These are phyloP conservation scores for Merluccius polli DNA, from an alignment of 2,797 vertebrate species.

Conservation along the genomic window DNA sequence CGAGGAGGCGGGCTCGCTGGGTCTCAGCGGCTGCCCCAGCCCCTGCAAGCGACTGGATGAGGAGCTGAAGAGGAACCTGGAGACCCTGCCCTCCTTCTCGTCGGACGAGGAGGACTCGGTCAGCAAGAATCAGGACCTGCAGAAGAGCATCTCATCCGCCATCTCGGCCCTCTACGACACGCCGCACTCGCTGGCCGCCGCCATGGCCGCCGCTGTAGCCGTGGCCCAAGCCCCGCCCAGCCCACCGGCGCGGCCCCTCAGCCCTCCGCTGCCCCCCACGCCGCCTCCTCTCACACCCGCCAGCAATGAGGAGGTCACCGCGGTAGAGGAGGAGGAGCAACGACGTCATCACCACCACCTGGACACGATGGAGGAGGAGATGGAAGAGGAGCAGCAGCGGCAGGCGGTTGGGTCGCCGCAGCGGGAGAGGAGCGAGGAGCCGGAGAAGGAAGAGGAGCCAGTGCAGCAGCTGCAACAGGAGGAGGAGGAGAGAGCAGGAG, in stretches of 20 bases:
- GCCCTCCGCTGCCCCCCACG: constrained; percentile 52
- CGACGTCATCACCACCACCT: neutral
- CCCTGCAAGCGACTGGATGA: constrained; percentile 88
- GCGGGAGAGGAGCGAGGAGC: constrained; percentile 21
- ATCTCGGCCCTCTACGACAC: constrained; percentile 90
- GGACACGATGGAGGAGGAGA: constrained; percentile 18
- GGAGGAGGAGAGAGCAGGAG: constrained; percentile 19
- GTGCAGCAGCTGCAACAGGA: neutral
- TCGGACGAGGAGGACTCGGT: constrained; percentile 90
- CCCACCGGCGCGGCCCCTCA: constrained; percentile 47
- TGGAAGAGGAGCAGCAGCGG: constrained; percentile 14
- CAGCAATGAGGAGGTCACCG: constrained; percentile 30
- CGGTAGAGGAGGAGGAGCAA: constrained; percentile 21
- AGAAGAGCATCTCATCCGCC: constrained; percentile 91
- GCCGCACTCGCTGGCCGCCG: constrained; percentile 63
- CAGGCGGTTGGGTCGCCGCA: neutral
- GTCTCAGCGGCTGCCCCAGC: constrained; percentile 78
- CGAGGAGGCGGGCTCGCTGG: constrained; percentile 71
- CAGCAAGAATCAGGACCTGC: constrained; percentile 90
- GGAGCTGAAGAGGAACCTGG: constrained; percentile 87
- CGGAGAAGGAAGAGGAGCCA: constrained; percentile 13
- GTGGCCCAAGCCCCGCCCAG: constrained; percentile 56
- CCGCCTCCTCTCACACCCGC: constrained; percentile 43
- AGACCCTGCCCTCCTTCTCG: constrained; percentile 88
- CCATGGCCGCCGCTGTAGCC: constrained; percentile 52